phyloP scores from a whole-genome alignment of 2,888 invertebrate species.

The Drosophila emarginata region DNA sequence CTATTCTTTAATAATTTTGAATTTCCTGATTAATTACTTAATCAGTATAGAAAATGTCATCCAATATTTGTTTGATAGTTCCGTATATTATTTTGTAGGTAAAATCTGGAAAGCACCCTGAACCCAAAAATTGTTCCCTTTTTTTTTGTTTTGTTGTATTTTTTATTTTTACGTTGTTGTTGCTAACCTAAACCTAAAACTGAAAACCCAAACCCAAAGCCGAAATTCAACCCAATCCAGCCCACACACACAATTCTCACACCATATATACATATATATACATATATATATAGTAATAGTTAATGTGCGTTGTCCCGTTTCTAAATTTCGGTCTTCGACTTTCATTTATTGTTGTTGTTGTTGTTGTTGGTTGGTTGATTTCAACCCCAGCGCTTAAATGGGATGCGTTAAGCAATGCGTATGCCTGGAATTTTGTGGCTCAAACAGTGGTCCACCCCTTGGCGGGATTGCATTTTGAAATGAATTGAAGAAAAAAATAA shows the following conservation, averaged over 20 bases:
- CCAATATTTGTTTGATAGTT: no score
- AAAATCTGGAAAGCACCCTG: constrained; percentile 64
- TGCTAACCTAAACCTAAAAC: constrained; percentile 13
- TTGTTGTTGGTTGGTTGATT: constrained; percentile 19
- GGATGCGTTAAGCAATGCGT: constrained; percentile 16
- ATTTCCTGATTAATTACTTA: no score
- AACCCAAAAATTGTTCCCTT: constrained; percentile 15
- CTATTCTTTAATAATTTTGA: no score
- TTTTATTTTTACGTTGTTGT: constrained; percentile 35
- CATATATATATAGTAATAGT: constrained; percentile 16
- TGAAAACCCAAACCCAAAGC: constrained; percentile 6
- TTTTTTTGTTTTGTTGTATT: not conserved
- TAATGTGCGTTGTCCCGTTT: constrained; percentile 41
- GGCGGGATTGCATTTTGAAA: not conserved
- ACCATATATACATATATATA: constrained; percentile 7
- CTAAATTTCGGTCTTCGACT: constrained; percentile 31
- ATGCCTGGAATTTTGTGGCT: constrained; percentile 24
- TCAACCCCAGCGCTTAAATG: constrained; percentile 27
- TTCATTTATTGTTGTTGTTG: not conserved
- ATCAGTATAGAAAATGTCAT: no score
- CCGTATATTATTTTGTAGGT: no score
- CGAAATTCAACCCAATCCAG: constrained; percentile 37
- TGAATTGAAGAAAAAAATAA: not conserved
- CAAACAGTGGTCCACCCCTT: constrained; percentile 5
- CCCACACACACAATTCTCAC: constrained; percentile 25